Base-by-base conservation (phyloP, 2,888 invertebrate species). In the Callyntrura sp. region DNA sequence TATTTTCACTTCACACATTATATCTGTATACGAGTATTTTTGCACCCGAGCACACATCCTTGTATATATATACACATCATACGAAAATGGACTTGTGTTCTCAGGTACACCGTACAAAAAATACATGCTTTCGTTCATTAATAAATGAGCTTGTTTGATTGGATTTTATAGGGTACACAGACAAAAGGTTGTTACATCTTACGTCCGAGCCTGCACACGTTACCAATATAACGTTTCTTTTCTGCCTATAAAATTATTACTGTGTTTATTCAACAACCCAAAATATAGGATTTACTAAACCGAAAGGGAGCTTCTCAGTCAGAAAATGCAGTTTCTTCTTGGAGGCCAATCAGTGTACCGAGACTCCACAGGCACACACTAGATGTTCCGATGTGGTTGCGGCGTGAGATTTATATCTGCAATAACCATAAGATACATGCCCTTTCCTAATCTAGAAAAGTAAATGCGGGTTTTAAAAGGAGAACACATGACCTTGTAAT, bases 21-120 rank as follows among this genome's bases (percentile, higher is more conserved):
- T 35, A 35, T n/a, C n/a, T n/a, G n/a, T 35, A 35, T 35, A 57
- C n/a, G 57, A 57, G 57, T 8, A 57, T n/a, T 57, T 17, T 57
- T 12, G 62, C 23, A 70, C 17, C 23, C 43, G 11, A 45, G 20
- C 45, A 73, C 48, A 70, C 43, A 70, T 17, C 35, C 35, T 6
- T 35, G 57, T 17, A 70, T 5, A 68, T 2, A 5, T 35, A 68
- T 14, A 45, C 70, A 73, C 17, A 5, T 70, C 76, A 51, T 76
- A 76, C 48, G 25, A 76, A 76, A 76, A 51, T 76, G 83, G 84
- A 89, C 78, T 78, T 82, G 20, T 90, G 70, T 86, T 90, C 84
- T 92, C 91, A 92, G 92, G 92, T 91, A 91, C 91, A 81, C 90
- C 78, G 91, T 92, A 92, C 90, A 92, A 92, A 92, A 92, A 92